Base-by-base conservation (phyloP, 1,140 invertebrate species). In the Laupala kohalensis region DNA sequence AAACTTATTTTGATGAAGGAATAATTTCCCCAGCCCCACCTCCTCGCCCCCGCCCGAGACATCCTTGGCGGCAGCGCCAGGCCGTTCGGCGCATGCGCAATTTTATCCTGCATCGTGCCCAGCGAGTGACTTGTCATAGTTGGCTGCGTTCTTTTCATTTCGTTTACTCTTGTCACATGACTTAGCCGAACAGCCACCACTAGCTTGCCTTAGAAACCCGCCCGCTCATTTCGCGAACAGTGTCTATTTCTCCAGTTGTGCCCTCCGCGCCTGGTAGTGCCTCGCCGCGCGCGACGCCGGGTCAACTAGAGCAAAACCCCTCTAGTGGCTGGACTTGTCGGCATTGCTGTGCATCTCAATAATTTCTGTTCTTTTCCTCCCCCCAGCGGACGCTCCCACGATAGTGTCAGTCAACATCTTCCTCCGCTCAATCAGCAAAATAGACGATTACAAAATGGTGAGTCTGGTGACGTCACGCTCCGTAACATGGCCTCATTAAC, bases 401-500 rank as follows among this genome's bases (percentile, higher is more conserved):
- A 83, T 87, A 84, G 92, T 94, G 78, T 79, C 83, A 79, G 93
- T 97, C 86, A 96, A 97, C 90, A 88, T 96, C 85, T 95, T 90
- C 85, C 90, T 97, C 75, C 90, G 95, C 77, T 96, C 94, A 84
- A 97, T 97, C 87, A 95, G 93, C 87, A 95, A 96, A 92, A 97
- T 97, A 86, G 92, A 96, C 86, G 95, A 97, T 92, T 95, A 96
- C 86, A 95, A 95, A 88, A 97, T 97, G 95, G 93, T 95, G 91
- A 95, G 93, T 95, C 76, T 67, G 66, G 64, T 80, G 77, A 77
- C 78, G 74, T 76, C 77, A 74, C 37, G 37, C 37, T 53, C 37
- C 37, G 37, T 53, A 53, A 53, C 37, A 53, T 53, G 37, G 37
- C 37, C 37, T 53, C 37, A 53, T 53, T 53, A 53, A 53, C 37